phyloP scores from a whole-genome alignment of 2,113 vertebrate species.

The Zootoca vivipara region DNA sequence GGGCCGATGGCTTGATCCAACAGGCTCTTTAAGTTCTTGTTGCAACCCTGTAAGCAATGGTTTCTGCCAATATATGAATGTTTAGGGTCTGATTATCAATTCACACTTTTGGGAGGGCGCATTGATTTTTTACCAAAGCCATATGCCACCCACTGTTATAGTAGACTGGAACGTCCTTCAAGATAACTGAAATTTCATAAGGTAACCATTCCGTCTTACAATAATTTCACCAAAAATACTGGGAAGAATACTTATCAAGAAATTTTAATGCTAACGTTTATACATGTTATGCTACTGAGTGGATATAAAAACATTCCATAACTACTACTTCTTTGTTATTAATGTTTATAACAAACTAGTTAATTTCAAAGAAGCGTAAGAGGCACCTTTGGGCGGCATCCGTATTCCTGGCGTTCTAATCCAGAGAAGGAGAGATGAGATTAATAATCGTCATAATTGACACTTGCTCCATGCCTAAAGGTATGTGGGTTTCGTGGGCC shows the following conservation, averaged over 20 bases:
- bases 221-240: conserved; percentile 1
- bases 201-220: background rate
- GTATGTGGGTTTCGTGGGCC: conserved; percentile 76
- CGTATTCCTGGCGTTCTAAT: background rate
- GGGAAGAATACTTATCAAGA: conserved; percentile 38
- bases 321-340: conserved; percentile 2
- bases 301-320: conserved; percentile 5
- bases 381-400: background rate
- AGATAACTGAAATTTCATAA: conserved; percentile 10
- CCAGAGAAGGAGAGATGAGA: rapidly evolving
- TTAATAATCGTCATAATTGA: conserved; percentile 94
- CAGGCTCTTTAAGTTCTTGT: background rate
- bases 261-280: conserved; percentile 64
- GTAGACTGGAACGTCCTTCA: background rate
- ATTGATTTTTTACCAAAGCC: background rate
- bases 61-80: background rate
- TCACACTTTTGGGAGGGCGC: background rate
- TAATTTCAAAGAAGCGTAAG: background rate
- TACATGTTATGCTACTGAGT: conserved; percentile 49
- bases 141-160: background rate
- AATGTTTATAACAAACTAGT: background rate
- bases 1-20: too few species aligned
- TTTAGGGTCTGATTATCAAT: background rate
- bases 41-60: background rate
- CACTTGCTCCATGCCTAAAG: conserved; percentile 86